Conservation (phyloP, 2,888 invertebrate species). For the Kryphioiulus occultus region DNA sequence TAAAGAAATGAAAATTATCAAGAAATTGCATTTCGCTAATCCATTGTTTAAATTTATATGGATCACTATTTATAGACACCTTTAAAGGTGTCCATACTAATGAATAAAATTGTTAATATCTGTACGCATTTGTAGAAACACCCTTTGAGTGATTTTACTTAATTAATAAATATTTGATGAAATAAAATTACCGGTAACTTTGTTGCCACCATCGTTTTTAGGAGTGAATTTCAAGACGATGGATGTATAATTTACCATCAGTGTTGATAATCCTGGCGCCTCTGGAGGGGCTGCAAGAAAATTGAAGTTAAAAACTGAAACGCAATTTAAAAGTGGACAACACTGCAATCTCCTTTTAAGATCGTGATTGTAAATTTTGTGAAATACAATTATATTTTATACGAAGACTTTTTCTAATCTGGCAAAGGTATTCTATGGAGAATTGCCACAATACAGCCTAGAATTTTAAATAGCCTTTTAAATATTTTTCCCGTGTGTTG, state of each 20-base stretch:
- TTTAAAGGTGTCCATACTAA: no score
- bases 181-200: conserved; percentile 44
- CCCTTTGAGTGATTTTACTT: no score
- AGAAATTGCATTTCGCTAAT: no score
- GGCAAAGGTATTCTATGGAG: not conserved
- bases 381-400: not conserved
- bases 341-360: not conserved
- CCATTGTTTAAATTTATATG: no score
- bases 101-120: no score
- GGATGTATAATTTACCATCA: conserved; percentile 55
- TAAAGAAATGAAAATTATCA: no score
- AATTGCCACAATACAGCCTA: not conserved
- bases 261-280: conserved; percentile 36
- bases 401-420: not conserved
- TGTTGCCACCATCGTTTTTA: conserved; percentile 49
- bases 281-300: conserved; percentile 49
- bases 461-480: not conserved
- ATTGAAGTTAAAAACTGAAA: not conserved
- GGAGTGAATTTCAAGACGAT: conserved; percentile 61
- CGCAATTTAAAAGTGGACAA: not conserved
- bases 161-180: not conserved
- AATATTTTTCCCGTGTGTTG: not conserved
- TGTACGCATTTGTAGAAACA: no score
- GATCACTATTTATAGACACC: no score
- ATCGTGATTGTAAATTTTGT: not conserved